Evolutionary conservation across 2,113 vertebrate genomes (phyloP).

Genomic region (Barnardius zonarius): DNA sequence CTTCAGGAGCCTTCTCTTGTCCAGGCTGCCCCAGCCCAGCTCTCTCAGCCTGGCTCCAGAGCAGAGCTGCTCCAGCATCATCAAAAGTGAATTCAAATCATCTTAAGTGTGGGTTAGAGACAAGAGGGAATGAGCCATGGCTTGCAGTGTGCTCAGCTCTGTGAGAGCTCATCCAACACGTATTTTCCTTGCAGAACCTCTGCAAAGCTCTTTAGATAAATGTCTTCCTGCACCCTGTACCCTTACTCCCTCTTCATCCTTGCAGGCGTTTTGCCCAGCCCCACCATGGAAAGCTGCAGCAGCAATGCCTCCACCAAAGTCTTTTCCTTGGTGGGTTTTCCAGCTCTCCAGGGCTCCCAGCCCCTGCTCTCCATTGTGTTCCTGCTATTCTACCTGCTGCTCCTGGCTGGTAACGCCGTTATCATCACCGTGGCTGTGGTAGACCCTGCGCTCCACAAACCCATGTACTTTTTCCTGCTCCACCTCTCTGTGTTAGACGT

Average conservation of each 20-base stretch:
- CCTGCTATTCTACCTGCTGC: conserved; percentile 15
- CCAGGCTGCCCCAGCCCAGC: neutral
- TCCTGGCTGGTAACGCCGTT: neutral
- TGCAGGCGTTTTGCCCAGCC: neutral
- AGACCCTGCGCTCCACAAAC: conserved; percentile 19
- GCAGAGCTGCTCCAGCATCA: neutral
- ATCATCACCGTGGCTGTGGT: conserved; percentile 16
- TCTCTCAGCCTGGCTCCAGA: neutral
- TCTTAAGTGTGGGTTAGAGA: neutral
- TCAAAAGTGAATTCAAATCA: neutral
- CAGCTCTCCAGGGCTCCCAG: conserved; percentile 6
- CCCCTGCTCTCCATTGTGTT: neutral
- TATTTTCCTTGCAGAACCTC: neutral
- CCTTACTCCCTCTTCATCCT: neutral
- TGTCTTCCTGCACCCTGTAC: neutral
- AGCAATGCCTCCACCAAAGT: neutral
- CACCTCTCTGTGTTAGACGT: conserved; percentile 43
- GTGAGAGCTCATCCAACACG: rapidly evolving
- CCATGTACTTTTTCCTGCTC: conserved; percentile 54
- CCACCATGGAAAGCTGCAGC: neutral
- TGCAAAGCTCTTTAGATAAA: neutral
- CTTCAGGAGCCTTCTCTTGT: neutral
- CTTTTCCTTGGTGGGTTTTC: conserved; percentile 35
- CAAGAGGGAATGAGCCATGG: neutral
- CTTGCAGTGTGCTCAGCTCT: neutral